Base-by-base conservation (phyloP, 2,113 vertebrate species). In the Haemorhous mexicanus region DNA sequence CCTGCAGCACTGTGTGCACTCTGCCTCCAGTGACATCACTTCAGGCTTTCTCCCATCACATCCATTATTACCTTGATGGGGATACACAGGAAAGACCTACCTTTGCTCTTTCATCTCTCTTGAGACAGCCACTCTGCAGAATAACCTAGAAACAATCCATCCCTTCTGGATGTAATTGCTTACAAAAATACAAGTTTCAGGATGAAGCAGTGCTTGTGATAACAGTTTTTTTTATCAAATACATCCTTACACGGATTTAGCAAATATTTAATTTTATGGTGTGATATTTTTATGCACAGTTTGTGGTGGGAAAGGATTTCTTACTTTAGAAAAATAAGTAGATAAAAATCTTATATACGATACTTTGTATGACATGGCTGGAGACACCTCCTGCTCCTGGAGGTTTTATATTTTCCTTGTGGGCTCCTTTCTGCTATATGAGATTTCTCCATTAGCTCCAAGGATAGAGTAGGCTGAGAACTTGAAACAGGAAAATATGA, bases 71-170 rank as follows among this genome's bases (percentile, higher is more conserved):
- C 87, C 84, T 90, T 88, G 89, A 88, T 94, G 74, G 87, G 80
- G 67, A 84, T 84, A 88, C 72, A 39, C 35, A 90, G 79, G 49
- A 76, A 64, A 43, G 53, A 87, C 81, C 87, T 95, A 86, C 78
- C 91, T 94, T 69, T 92, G 74, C 94, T 95, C 95, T 95, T 94
- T 72, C 74, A 66, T 93, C 76, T 96, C 91, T 92, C 85, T 24
- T 26, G 67, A 92, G 79, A 75, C 43, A 77, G 32, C 46, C 44
- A 77, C 69, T 95, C 94, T 75, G 74, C 91, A 85, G 82, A 91
- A 80, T 91, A 74, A 85, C 79, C 95, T 88, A 91, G 93, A 87
- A 87, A 62, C 14, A 50, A 81, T 16, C 63, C 62, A 8, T 52
- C 32, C 79, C 49, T 87, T 87, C 73, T 58, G 75, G 59, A 72